Base-by-base conservation (phyloP, 1,140 invertebrate genomes). In the Ips nitidus region DNA sequence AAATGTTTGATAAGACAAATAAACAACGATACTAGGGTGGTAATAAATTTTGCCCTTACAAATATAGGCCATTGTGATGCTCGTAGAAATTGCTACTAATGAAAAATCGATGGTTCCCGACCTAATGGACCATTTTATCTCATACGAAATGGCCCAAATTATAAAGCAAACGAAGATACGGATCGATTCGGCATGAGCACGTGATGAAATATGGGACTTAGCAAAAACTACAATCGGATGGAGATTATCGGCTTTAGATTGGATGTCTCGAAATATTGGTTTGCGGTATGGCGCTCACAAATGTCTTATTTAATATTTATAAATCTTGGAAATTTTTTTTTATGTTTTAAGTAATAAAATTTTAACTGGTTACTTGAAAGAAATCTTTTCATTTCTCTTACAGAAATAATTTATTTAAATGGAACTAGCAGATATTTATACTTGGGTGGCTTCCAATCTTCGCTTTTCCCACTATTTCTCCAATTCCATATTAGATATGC, bases 61-160 rank as follows among this genome's bases (percentile, higher is more conserved):
- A 59, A 59, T 59, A 59, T 59, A 59, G 57, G n/a, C 57, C 40
- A 59, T 59, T 59, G 57, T 59, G 40, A 59, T 59, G 37, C 57
- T 59, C 57, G 57, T 42, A 59, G 57, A 7, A 55, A 59, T 59
- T 41, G 57, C 41, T 42, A 59, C 57, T 59, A 59, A 59, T 59
- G 57, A 59, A 59, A 59, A 59, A 59, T 59, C 57, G 38, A 59
- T 59, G 42, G 38, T 6, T 41, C 8, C 39, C 38, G 57, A 59
- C 38, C 41, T 59, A 59, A 59, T 59, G 57, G 41, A 41, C 38
- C 57, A 59, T 59, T 59, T 59, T 59, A 59, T 59, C 57, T 59
- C 57, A 59, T 41, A 42, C 57, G 57, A 59, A 59, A 59, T 59
- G 41, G 57, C 37, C 38, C 57, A 59, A 59, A 59, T 59, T 59